Evolutionary conservation across 2,113 vertebrate species (phyloP), one percentile per base, ranked within the genome.

Genomic region (Fulica atra): DNA sequence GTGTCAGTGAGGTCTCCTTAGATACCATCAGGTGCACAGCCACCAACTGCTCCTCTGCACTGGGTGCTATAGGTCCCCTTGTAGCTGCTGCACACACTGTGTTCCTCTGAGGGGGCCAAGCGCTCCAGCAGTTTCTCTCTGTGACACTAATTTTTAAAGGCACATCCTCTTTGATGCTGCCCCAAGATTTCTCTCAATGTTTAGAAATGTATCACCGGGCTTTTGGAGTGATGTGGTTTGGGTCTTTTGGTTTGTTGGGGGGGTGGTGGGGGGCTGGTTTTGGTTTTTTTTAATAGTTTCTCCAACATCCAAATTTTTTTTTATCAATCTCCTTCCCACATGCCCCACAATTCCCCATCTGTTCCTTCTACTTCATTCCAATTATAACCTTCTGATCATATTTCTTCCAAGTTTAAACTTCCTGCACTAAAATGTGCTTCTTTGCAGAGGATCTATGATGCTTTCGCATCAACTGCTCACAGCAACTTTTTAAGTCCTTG

Each of bases 41-140:
- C 35, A 31, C 26, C 19, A 5, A 2, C 11, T 26, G 40, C 6
- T 33, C 7, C 20, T 74, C 20, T 74, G 29, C 33, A 0, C 31
- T 35, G 4, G 0, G 0, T 28, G n/a, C 13, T 46, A 20, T 11
- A 6, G 4, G n/a, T 35, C 76, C n/a, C 24, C 26, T 61, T 12
- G 18, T 14, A 57, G 46, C 63, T 90, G n/a, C 42, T 76, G 36
- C 54, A 29, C 8, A 8, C 3, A 3, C 10, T 17, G 5, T 7
- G 29, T 1, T 57, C 38, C 53, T n/a, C 8, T n/a, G 9, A 50
- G 9, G 28, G 10, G 16, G 16, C 5, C 25, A 54, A 35, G 33
- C 77, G 35, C 7, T 63, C 35, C 29, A 57, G 33, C 25, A 44
- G 15, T 11, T 54, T 68, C n/a, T 46, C 38, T 57, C 61, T 42